A percentile compares a stretch with the other conserved stretches of the same genome.
phyloP scores from a whole-genome alignment of 1,140 invertebrate genomes.

The Drosophila arawakana region DNA sequence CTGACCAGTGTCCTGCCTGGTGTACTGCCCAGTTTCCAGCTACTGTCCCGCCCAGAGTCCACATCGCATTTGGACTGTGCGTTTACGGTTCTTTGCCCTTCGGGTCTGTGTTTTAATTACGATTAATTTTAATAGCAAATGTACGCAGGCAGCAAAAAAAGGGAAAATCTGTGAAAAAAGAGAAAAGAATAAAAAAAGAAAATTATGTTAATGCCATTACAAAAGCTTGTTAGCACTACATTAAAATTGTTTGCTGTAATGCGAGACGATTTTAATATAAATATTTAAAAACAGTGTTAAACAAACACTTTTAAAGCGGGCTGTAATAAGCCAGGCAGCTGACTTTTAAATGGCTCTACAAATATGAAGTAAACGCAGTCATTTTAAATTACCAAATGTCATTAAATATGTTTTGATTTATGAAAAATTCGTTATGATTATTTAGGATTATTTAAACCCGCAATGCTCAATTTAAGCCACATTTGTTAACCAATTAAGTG shows the following conservation, averaged over 20 bases:
- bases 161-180: conserved; percentile 12
- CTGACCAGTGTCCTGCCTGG: not conserved
- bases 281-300: conserved; percentile 23
- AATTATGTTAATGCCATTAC: conserved; percentile 37
- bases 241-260: conserved; percentile 23
- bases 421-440: not conserved
- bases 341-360: not conserved
- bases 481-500: conserved; percentile 27
- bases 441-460: not conserved
- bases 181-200: conserved; percentile 4
- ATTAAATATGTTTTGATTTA: conserved; percentile 10
- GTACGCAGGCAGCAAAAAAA: not conserved
- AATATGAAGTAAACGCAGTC: not conserved
- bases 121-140: conserved; percentile 39
- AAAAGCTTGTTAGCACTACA: conserved; percentile 37
- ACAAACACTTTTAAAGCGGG: not conserved
- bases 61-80: not conserved
- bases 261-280: conserved; percentile 12
- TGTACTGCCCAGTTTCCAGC: not conserved
- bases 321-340: not conserved
- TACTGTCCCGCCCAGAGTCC: too few species aligned
- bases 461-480: not conserved
- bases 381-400: too few species aligned
- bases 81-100: conserved; percentile 16
- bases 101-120: conserved; percentile 34